Percentiles rank a stretch among this genome's conserved stretches.
phyloP scores from a whole-genome alignment of 2,113 vertebrate species.

The Brachypodius melanocephalos region DNA sequence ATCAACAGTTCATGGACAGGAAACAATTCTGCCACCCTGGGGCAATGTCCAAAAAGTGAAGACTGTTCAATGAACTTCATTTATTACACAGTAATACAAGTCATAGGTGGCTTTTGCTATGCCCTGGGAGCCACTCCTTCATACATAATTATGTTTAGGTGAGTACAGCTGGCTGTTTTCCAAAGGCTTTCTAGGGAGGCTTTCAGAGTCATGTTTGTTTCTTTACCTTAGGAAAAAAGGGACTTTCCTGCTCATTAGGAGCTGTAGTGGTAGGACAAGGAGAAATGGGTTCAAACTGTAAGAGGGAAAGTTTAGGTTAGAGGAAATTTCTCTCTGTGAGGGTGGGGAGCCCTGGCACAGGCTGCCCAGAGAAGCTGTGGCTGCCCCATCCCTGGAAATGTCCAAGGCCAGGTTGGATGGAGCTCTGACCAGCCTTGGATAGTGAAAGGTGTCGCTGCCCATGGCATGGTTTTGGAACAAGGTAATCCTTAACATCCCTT shows the following conservation, averaged over 20 bases:
- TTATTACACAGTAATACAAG: constrained; percentile 75
- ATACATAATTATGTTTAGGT: constrained; percentile 83
- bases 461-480: not conserved
- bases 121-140: constrained; percentile 74
- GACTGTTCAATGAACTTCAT: constrained; percentile 80
- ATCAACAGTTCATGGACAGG: constrained; percentile 54
- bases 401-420: not conserved
- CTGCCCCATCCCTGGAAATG: not conserved
- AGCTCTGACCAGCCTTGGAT: not conserved
- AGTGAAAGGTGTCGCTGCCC: not conserved
- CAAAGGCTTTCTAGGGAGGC: not conserved
- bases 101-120: constrained; percentile 71
- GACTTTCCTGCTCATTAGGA: not conserved
- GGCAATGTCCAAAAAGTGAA: constrained; percentile 78
- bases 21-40: constrained; percentile 78
- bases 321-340: not conserved
- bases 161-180: not conserved
- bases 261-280: not conserved
- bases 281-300: not conserved
- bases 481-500: not conserved
- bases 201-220: not conserved
- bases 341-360: not conserved
- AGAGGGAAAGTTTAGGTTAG: not conserved
- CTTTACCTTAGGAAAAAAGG: not conserved
- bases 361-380: not conserved